Percentiles rank a stretch among this genome's conserved stretches.
phyloP scores from a whole-genome alignment of 2,888 invertebrate species.

The Calameuta pallipes region DNA sequence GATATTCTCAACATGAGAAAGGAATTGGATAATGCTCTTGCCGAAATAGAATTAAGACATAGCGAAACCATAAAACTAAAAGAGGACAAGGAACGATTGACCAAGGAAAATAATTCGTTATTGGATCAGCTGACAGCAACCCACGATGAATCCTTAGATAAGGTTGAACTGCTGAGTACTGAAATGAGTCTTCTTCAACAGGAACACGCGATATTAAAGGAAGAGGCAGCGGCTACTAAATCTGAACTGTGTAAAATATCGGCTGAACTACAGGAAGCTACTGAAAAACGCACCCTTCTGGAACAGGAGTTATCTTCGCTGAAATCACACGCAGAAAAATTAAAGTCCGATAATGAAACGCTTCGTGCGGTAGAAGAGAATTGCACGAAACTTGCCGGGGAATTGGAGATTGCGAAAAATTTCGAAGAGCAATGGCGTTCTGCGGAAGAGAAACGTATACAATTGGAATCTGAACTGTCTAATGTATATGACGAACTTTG shows the following conservation, averaged over 20 bases:
- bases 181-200: slow-evolving; percentile 55
- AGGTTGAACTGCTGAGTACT: slow-evolving; percentile 56
- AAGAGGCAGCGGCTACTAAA: slow-evolving; percentile 30
- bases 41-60: slow-evolving; percentile 34
- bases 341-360: slow-evolving; percentile 61
- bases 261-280: slow-evolving; percentile 16
- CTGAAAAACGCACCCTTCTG: slow-evolving; percentile 16
- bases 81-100: slow-evolving; percentile 46
- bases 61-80: slow-evolving; percentile 33
- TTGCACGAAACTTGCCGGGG: slow-evolving; percentile 41
- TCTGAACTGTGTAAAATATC: slow-evolving; percentile 20
- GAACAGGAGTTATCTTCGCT: slow-evolving; percentile 21
- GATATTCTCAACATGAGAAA: slow-evolving; percentile 72
- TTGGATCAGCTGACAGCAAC: slow-evolving; percentile 52
- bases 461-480: slow-evolving; percentile 23
- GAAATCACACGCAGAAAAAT: slow-evolving; percentile 33
- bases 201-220: slow-evolving; percentile 47
- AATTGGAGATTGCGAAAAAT: slow-evolving; percentile 39
- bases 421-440: slow-evolving; percentile 56
- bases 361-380: slow-evolving; percentile 40
- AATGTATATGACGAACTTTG: slow-evolving; percentile 5
- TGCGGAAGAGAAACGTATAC: slow-evolving; percentile 53
- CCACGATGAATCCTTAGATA: slow-evolving; percentile 55
- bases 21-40: slow-evolving; percentile 67
- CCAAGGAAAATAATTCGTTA: slow-evolving; percentile 48